Evolutionary conservation across 2,113 vertebrate genomes (phyloP), one percentile per base, ranked within the genome.

Genomic region (Cheilinus undulatus): DNA sequence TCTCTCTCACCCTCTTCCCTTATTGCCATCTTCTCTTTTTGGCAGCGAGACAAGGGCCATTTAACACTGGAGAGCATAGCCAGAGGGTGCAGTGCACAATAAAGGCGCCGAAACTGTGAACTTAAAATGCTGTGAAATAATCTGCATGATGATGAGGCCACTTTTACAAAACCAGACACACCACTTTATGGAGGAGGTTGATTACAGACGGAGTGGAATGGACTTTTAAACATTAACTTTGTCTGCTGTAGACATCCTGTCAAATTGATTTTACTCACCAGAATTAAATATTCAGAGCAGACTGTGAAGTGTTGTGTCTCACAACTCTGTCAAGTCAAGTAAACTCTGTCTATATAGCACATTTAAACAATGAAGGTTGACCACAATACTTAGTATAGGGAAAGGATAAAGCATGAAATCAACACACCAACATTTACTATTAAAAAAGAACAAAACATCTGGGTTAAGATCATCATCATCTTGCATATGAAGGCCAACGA

Each of bases 31-130:
- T 48, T 60, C 48, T 14, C 17, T 49, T 54, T 58, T 51, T 74
- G 46, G 65, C 40, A 72, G 30, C 64, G 74, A 34, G 36, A 63
- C 56, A 76, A 61, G 51, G 66, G 11, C 45, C 66, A 80, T 87
- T 84, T 78, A 70, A 74, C 77, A 69, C 52, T 10, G 17, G 10
- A 57, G 27, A 66, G 24, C 14, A 32, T 24, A 59, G 43, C 69
- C 19, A n/a, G 20, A 45, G 71, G 70, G 20, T 34, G 48, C 20
- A 24, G 42, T 24, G 38, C 58, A 27, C 22, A 19, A 1, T 32
- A 24, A 51, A 46, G 28, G 40, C 64, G 43, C 7, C 3, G 24
- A 19, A 67, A 38, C 7, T 36, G 20, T 50, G 20, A 53, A 48
- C 13, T 22, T 2, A 42, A 66, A 68, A 54, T 43, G 57, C 24